phyloP scores from a whole-genome alignment of 2,113 vertebrate genomes.

The Pseudolaguvia tuberculata region DNA sequence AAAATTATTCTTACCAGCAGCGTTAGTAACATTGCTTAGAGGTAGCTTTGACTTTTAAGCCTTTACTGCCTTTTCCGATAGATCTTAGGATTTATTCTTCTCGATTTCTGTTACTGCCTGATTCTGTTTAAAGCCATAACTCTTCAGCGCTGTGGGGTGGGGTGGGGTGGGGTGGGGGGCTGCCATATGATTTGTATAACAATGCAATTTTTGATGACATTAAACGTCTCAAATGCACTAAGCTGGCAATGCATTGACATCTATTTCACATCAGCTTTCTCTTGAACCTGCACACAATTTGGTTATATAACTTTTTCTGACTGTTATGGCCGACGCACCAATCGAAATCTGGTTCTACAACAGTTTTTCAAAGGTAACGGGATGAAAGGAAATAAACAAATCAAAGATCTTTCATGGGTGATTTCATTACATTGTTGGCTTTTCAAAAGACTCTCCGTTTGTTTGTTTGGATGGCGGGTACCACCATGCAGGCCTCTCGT shows the following conservation, averaged over 20 bases:
- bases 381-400: slow-evolving; percentile 42
- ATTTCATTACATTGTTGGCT: slow-evolving; percentile 52
- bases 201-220: slow-evolving; percentile 2
- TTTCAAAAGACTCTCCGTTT: slow-evolving; percentile 56
- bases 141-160: background rate
- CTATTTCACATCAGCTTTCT: slow-evolving; percentile 24
- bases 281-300: slow-evolving; percentile 8
- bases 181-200: slow-evolving; percentile 17
- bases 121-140: background rate
- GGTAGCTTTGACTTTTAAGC: background rate
- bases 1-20: background rate
- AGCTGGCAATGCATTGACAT: slow-evolving; percentile 4
- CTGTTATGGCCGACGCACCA: slow-evolving; percentile 14
- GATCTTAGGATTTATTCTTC: background rate
- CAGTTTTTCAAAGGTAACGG: slow-evolving; percentile 61
- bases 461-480: slow-evolving; percentile 63
- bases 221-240: background rate
- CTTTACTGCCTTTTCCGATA: background rate
- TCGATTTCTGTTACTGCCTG: slow-evolving; percentile 19
- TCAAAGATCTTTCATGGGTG: slow-evolving; percentile 32
- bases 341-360: slow-evolving; percentile 36
- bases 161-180: background rate
- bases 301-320: background rate
- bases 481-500: slow-evolving; percentile 54
- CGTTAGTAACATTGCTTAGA: slow-evolving; percentile 3